Conservation (phyloP, 2,888 invertebrate species). For the Pseudococcus longispinus region DNA sequence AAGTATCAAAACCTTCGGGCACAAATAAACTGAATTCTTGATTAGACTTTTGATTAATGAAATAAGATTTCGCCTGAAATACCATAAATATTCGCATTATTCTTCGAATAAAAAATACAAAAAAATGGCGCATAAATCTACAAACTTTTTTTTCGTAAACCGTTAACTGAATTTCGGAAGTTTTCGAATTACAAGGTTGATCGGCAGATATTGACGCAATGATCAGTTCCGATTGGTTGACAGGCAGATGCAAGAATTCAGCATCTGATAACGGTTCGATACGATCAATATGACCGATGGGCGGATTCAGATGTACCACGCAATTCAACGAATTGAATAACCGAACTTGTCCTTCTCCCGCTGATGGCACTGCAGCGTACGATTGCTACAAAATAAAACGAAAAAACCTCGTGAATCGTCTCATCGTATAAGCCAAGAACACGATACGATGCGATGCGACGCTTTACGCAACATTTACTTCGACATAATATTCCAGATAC, state of each 20-base stretch:
- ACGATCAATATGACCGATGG: neutral
- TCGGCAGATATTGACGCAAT: constrained; percentile 24
- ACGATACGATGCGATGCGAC: neutral
- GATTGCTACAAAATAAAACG: constrained; percentile 59
- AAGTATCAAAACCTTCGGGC: constrained; percentile 27
- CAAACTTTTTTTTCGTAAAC: constrained; percentile 5
- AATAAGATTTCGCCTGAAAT: constrained; percentile 55
- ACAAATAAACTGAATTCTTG: constrained; percentile 10
- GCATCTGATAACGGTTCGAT: constrained; percentile 46
- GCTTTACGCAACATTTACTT: constrained; percentile 60
- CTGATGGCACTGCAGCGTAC: constrained; percentile 59
- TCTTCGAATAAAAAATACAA: neutral
- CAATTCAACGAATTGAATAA: constrained; percentile 60
- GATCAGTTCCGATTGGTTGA: neutral
- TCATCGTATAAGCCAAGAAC: neutral
- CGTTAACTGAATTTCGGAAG: constrained; percentile 40
- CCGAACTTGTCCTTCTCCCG: constrained; percentile 60
- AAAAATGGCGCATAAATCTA: neutral
- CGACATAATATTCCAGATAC: constrained; percentile 65
- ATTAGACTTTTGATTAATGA: constrained; percentile 38
- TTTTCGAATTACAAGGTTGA: neutral
- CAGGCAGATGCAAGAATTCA: constrained; percentile 29
- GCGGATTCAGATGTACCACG: constrained; percentile 52
- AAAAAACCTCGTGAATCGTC: neutral
- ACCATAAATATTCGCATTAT: neutral